Evolutionary conservation across 2,113 vertebrate species (phyloP).

Genomic region (Etheostoma spectabile): DNA sequence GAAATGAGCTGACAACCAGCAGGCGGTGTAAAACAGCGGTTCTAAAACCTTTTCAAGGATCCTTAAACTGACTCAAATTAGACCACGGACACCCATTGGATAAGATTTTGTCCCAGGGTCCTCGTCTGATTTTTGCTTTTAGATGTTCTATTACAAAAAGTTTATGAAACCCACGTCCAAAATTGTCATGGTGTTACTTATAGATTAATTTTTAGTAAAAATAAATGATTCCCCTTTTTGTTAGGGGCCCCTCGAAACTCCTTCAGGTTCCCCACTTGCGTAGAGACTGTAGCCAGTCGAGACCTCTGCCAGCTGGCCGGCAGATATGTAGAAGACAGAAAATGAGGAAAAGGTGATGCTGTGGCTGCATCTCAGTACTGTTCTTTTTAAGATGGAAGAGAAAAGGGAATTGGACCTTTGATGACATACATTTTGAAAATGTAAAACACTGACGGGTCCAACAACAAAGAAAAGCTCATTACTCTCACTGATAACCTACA

Average conservation of each 20-base stretch:
- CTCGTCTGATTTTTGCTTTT: too few relatives aligned
- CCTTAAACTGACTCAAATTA: too few relatives aligned
- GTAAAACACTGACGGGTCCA: not conserved
- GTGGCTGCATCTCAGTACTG: not conserved
- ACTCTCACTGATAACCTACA: not conserved
- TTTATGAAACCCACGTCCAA: too few relatives aligned
- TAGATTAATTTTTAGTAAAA: too few relatives aligned
- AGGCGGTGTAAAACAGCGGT: not conserved
- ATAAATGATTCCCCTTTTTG: too few relatives aligned
- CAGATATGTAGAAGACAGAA: not conserved
- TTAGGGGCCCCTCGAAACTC: too few relatives aligned
- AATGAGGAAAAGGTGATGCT: not conserved
- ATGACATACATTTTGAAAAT: not conserved
- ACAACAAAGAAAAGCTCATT: not conserved
- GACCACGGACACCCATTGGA: too few relatives aligned
- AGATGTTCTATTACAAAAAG: too few relatives aligned
- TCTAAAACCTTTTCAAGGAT: too few relatives aligned
- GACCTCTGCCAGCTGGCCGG: not conserved
- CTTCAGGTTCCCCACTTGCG: not conserved
- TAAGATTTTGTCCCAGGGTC: too few relatives aligned
- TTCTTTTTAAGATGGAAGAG: conserved; percentile 6
- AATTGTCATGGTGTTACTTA: too few relatives aligned
- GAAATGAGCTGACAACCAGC: not conserved
- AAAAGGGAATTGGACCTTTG: not conserved
- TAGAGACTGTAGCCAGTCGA: not conserved